These are phyloP conservation scores for Idaea straminata DNA, from an alignment of 2,888 invertebrate species.

Conservation along the genomic window DNA sequence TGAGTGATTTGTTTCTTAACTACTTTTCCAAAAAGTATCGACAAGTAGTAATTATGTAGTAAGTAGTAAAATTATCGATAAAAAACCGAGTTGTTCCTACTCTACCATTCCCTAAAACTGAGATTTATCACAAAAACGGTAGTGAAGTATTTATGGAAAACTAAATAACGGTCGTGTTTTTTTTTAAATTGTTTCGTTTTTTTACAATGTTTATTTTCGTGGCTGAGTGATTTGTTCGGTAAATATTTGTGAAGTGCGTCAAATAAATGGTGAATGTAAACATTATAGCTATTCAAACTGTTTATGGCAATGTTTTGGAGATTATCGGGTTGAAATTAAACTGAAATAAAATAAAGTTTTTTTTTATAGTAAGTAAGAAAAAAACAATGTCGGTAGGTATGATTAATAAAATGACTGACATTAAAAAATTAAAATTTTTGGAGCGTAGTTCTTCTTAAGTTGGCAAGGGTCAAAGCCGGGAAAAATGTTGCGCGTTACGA, in stretches of 20 bases:
- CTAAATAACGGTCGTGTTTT: slow-evolving; percentile 69
- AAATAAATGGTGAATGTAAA: slow-evolving; percentile 43
- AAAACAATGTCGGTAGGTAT: too few relatives aligned
- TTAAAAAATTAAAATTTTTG: too few relatives aligned
- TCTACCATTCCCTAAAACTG: slow-evolving; percentile 32
- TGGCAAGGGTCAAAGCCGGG: too few relatives aligned
- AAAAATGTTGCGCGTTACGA: too few relatives aligned
- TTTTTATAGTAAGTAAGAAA: not conserved
- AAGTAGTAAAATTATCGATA: slow-evolving; percentile 7
- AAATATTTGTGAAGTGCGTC: slow-evolving; percentile 50
- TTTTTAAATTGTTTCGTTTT: slow-evolving; percentile 74
- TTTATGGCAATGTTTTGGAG: not conserved
- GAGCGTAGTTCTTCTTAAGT: too few relatives aligned
- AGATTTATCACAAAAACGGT: slow-evolving; percentile 67
- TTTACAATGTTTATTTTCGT: slow-evolving; percentile 68
- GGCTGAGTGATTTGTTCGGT: slow-evolving; percentile 69
- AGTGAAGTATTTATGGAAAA: slow-evolving; percentile 77
- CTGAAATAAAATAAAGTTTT: not conserved
- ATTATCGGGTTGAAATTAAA: not conserved
- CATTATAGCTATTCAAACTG: slow-evolving; percentile 15
- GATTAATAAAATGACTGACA: too few relatives aligned
- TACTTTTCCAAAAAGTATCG: too few relatives aligned
- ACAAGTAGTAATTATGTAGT: too few relatives aligned
- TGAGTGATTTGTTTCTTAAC: too few relatives aligned
- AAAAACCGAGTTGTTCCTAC: slow-evolving; percentile 13